phyloP scores from a whole-genome alignment of 1,140 invertebrate genomes.

The Heliconius eleuchia region DNA sequence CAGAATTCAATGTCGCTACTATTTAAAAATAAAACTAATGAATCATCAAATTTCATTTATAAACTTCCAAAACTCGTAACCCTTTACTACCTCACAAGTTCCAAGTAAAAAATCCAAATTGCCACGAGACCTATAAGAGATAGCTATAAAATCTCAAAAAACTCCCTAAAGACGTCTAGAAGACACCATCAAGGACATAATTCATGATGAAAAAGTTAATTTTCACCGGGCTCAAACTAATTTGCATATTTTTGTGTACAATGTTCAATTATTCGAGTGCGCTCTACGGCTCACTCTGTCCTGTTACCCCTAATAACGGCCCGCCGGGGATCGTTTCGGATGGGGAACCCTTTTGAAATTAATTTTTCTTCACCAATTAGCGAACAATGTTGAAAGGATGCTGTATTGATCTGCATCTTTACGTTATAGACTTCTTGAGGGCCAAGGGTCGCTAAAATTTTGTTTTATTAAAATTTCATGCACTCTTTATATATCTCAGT shows the following conservation, averaged over 20 bases:
- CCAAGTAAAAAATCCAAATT: constrained; percentile 43
- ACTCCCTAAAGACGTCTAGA: constrained; percentile 69
- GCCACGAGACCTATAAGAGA: constrained; percentile 39
- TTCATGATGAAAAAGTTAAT: constrained; percentile 81
- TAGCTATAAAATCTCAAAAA: constrained; percentile 75
- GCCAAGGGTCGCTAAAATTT: constrained; percentile 32
- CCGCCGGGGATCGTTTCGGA: constrained; percentile 63
- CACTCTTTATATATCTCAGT: constrained; percentile 13
- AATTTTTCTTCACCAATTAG: constrained; percentile 79
- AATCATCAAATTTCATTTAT: not conserved
- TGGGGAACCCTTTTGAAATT: constrained; percentile 72
- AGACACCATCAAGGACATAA: constrained; percentile 75
- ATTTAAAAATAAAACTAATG: not conserved
- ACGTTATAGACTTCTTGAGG: constrained; percentile 43
- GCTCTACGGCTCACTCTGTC: constrained; percentile 53
- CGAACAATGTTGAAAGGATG: constrained; percentile 58
- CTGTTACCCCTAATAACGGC: constrained; percentile 49
- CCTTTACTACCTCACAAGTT: constrained; percentile 42
- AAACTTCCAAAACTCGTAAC: constrained; percentile 46
- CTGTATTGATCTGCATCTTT: constrained; percentile 61
- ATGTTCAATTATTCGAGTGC: constrained; percentile 71
- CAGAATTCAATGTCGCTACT: no score
- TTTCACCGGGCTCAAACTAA: constrained; percentile 68
- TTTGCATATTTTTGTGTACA: constrained; percentile 77
- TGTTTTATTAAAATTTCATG: constrained; percentile 41